These are phyloP conservation scores for Cosmia pyralina DNA, from an alignment of 2,888 invertebrate genomes.

Conservation along the genomic window DNA sequence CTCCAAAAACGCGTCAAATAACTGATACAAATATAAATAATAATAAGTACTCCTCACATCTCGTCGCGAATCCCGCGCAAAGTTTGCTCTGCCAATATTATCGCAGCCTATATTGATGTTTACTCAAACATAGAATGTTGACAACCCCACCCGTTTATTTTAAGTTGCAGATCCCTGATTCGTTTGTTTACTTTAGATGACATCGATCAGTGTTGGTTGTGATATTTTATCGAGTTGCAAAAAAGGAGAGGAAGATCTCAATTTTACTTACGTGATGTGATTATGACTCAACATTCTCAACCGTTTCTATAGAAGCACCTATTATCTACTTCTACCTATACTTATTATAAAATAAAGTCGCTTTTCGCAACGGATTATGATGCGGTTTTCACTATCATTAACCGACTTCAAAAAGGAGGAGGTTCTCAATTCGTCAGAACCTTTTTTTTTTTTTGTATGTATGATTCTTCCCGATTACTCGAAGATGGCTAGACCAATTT, in stretches of 20 bases:
- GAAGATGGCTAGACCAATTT: too few relatives aligned
- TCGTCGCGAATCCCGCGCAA: constrained; percentile 4
- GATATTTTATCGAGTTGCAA: background rate
- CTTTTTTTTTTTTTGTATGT: too few relatives aligned
- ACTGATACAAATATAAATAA: constrained; percentile 15
- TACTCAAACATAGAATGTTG: constrained; percentile 53
- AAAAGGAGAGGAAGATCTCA: background rate
- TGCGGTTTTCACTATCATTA: too few relatives aligned
- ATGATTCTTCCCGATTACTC: too few relatives aligned
- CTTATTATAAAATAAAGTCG: too few relatives aligned
- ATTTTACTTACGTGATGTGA: background rate
- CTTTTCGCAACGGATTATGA: too few relatives aligned
- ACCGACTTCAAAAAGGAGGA: too few relatives aligned
- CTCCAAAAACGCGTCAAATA: background rate
- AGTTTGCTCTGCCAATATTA: constrained; percentile 49
- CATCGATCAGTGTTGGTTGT: constrained; percentile 11
- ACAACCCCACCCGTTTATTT: constrained; percentile 41
- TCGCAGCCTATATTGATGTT: constrained; percentile 39
- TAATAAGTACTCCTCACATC: constrained; percentile 10
- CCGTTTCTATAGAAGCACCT: background rate
- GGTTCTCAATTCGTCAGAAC: too few relatives aligned
- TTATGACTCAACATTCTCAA: background rate
- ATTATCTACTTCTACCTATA: background rate
- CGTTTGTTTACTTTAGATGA: constrained; percentile 6
- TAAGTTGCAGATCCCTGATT: constrained; percentile 35